Evolutionary conservation across 2,888 invertebrate species (phyloP), one percentile per base, ranked within the genome.

Genomic region (Sarcophaga variegata): DNA sequence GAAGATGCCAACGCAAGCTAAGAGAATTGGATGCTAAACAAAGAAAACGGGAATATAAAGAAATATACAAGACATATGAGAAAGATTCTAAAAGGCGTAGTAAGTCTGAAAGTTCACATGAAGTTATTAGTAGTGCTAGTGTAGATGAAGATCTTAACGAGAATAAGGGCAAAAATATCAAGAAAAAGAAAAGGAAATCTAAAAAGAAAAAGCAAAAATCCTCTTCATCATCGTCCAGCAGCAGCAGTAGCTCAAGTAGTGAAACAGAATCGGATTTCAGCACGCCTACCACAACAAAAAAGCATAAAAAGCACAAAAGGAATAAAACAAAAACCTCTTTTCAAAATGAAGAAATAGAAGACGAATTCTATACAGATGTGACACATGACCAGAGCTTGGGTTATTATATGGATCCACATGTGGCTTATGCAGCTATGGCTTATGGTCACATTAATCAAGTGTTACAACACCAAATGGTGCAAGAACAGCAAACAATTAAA

Each of bases 1-100:
- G 79, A 0, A 91, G 90, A 64, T 92, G 92, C 49, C 85, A 86
- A 4, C 83, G 81, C 11, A 92, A 92, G 84, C 87, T 93, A 0
- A 83, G 80, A 54, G 92, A 92, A 77, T 79, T 93, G 17, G 90
- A 93, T 59, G 88, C 89, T 4, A 88, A 86, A 63, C 77, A 83
- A 12, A 86, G 89, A 0, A 87, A 82, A 27, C 64, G 78, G 4
- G 89, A 89, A 69, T 70, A 74, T 11, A 89, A 59, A 2, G 27
- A 67, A 22, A 14, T 75, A 0, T 66, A 27, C 63, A 66, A 17
- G 78, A 83, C 75, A 71, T 37, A 70, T 70, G 60, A 66, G 2
- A 84, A 64, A 45, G 71, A 71, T 10, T 17, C 22, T 22, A 62
- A 70, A 37, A 72, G 63, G 27, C 75, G 69, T 20, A 80, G 75